Percentiles rank a stretch among this genome's conserved stretches.
phyloP scores from a whole-genome alignment of 2,888 invertebrate species.

The Eupsilia transversa region DNA sequence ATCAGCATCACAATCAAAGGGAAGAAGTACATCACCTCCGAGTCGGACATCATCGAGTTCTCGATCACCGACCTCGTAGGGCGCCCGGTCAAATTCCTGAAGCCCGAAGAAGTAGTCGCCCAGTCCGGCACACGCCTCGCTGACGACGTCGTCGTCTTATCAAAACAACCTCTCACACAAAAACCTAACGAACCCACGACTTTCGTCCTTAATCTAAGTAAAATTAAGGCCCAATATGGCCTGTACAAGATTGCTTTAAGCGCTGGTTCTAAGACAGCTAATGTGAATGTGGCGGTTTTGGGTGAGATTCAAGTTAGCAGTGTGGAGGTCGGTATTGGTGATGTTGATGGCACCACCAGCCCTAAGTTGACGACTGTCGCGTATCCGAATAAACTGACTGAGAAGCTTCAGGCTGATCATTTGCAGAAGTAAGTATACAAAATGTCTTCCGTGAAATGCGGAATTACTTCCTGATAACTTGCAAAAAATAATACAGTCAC shows the following conservation, averaged over 20 bases:
- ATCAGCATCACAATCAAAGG: constrained; percentile 95
- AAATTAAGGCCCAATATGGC: constrained; percentile 95
- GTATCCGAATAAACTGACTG: constrained; percentile 93
- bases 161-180: constrained; percentile 91
- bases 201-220: constrained; percentile 94
- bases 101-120: constrained; percentile 92
- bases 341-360: constrained; percentile 96
- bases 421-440: constrained; percentile 93
- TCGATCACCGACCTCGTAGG: constrained; percentile 94
- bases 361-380: constrained; percentile 94
- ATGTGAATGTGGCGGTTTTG: constrained; percentile 92
- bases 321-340: constrained; percentile 96
- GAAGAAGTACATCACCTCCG: constrained; percentile 93
- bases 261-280: constrained; percentile 92
- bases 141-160: constrained; percentile 94
- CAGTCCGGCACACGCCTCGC: constrained; percentile 94
- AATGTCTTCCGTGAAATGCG: not conserved
- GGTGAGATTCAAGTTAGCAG: constrained; percentile 94
- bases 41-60: constrained; percentile 93
- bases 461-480: not conserved
- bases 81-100: constrained; percentile 91
- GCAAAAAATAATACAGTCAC: not conserved
- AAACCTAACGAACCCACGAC: constrained; percentile 91
- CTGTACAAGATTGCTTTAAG: constrained; percentile 95
- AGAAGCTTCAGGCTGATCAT: constrained; percentile 95